Conservation (phyloP, 2,797 vertebrate genomes). For the Cynodonichthys magdalenae region DNA sequence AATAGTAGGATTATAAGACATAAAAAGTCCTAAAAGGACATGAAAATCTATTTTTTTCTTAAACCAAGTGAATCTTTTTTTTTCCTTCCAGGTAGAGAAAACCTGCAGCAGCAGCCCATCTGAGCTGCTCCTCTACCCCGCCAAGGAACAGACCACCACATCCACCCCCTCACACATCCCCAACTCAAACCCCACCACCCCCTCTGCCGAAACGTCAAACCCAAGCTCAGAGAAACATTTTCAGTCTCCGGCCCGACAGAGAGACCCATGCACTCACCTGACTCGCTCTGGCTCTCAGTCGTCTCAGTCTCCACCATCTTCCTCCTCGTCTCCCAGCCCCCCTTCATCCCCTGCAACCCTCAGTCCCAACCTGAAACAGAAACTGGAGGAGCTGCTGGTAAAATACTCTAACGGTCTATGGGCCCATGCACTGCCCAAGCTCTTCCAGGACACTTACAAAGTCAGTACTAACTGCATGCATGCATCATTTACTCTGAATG, state of each 20-base stretch:
- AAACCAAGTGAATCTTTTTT: not conserved
- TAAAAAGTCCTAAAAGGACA: too few relatives aligned
- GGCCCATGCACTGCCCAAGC: slow-evolving; percentile 92
- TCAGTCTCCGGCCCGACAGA: slow-evolving; percentile 42
- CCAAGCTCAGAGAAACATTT: slow-evolving; percentile 35
- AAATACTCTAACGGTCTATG: slow-evolving; percentile 93
- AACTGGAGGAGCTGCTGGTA: slow-evolving; percentile 86
- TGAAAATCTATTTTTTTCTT: not conserved
- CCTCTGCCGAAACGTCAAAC: slow-evolving; percentile 25
- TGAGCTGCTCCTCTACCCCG: slow-evolving; percentile 89
- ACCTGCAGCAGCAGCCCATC: slow-evolving; percentile 81
- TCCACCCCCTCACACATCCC: slow-evolving; percentile 20
- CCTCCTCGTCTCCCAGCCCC: slow-evolving; percentile 58
- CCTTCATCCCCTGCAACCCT: slow-evolving; percentile 57
- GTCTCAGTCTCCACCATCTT: slow-evolving; percentile 47
- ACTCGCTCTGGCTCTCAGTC: slow-evolving; percentile 46
- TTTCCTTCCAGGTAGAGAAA: slow-evolving; percentile 76
- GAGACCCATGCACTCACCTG: slow-evolving; percentile 36
- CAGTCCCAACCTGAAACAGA: slow-evolving; percentile 84
- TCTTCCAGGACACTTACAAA: slow-evolving; percentile 90
- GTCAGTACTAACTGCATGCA: slow-evolving; percentile 47
- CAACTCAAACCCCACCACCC: slow-evolving; percentile 28
- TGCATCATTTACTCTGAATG: not conserved
- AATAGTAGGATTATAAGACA: too few relatives aligned
- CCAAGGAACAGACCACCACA: slow-evolving; percentile 65